Conservation (phyloP, 2,888 invertebrate genomes). For the Pyrrhosoma nymphula region DNA sequence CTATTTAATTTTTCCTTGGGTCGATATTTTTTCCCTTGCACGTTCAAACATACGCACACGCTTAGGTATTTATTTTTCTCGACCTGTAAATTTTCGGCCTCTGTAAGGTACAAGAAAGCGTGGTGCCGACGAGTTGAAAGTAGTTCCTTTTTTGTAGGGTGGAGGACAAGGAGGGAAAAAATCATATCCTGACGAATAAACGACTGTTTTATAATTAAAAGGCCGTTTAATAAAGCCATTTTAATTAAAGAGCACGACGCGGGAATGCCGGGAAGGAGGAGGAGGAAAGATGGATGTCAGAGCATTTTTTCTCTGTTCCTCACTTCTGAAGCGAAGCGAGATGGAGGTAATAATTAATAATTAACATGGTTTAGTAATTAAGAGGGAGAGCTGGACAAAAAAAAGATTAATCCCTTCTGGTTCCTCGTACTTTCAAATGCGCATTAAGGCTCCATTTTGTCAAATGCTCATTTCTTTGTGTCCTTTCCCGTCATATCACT, state of each 20-base stretch:
- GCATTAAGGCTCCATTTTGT: neutral
- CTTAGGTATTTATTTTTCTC: neutral
- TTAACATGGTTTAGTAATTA: neutral
- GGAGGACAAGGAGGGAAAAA: neutral
- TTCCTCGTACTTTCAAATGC: neutral
- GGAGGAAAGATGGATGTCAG: neutral
- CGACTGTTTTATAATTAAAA: conserved; percentile 18
- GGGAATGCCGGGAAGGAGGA: neutral
- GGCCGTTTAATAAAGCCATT: neutral
- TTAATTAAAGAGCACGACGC: neutral
- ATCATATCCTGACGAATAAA: neutral
- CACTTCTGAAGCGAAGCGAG: neutral
- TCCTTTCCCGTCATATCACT: neutral
- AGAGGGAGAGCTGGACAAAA: neutral
- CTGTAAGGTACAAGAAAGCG: neutral
- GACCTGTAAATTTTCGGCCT: neutral
- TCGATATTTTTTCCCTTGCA: too few species aligned
- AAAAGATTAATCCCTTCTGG: neutral
- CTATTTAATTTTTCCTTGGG: too few species aligned
- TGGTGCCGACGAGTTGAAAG: neutral
- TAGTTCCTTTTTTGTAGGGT: neutral
- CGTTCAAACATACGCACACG: too few species aligned
- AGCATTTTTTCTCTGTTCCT: neutral
- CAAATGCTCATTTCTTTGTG: neutral
- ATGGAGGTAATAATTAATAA: neutral